phyloP scores from a whole-genome alignment of 2,113 vertebrate genomes.

The Parus major region DNA sequence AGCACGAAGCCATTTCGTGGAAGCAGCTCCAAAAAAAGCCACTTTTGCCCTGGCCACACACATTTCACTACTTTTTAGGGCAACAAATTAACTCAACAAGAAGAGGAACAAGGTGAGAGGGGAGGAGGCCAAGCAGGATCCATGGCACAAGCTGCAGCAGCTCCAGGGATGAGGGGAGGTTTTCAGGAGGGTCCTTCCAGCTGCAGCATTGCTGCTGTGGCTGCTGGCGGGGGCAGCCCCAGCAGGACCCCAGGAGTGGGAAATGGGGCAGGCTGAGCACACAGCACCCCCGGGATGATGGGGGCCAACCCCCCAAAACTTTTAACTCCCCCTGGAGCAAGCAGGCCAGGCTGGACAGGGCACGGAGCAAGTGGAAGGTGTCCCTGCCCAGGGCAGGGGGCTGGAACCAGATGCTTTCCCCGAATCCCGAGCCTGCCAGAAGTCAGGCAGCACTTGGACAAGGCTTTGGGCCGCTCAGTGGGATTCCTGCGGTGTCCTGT shows the following conservation, averaged over 20 bases:
- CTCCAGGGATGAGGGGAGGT: not conserved
- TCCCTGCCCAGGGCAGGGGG: not conserved
- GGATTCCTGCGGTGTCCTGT: not conserved
- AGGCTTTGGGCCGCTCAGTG: rapidly evolving
- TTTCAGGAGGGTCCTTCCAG: not conserved
- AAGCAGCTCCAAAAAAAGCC: not conserved
- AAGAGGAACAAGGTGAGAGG: rapidly evolving
- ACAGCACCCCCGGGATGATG: rapidly evolving
- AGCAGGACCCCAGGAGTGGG: rapidly evolving
- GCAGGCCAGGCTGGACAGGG: not conserved
- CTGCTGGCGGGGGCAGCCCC: not conserved
- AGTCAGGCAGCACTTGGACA: rapidly evolving
- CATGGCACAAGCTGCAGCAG: not conserved
- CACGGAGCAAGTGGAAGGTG: not conserved
- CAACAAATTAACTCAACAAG: not conserved
- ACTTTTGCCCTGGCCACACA: not conserved
- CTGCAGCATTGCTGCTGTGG: not conserved
- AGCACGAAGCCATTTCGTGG: not conserved
- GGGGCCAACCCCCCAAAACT: not conserved
- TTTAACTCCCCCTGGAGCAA: not conserved
- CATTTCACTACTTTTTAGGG: rapidly evolving
- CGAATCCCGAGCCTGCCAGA: not conserved
- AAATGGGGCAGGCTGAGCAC: not conserved
- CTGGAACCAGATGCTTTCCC: not conserved
- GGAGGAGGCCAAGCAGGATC: not conserved